Percentiles rank a stretch among this genome's conserved stretches.
Evolutionary conservation across 2,797 vertebrate species (phyloP).

Genomic region (Trematomus bernacchii): DNA sequence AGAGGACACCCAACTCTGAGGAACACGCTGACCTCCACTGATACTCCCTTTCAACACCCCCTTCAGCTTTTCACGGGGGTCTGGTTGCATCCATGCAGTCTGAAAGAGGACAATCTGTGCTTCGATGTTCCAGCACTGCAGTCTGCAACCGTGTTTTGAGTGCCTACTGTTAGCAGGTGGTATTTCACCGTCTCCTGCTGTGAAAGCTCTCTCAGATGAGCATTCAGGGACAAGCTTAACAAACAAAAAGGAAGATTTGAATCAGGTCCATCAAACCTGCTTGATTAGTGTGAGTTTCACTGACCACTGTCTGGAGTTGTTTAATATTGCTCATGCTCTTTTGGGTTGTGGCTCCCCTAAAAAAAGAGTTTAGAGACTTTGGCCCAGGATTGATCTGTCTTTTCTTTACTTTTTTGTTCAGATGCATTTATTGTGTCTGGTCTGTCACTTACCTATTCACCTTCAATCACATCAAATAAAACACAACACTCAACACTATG

Average conservation of each 20-base stretch:
- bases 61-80: slow-evolving; percentile 4
- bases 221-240: slow-evolving; percentile 22
- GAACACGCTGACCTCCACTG: slow-evolving; percentile 9
- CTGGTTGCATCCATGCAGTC: slow-evolving; percentile 6
- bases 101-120: slow-evolving; percentile 40
- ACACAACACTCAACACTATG: slow-evolving; percentile 12
- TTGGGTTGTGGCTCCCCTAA: slow-evolving; percentile 6
- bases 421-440: slow-evolving; percentile 3
- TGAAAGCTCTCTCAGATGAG: slow-evolving; percentile 38
- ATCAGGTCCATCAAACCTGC: slow-evolving; percentile 12
- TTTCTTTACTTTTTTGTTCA: slow-evolving; percentile 33
- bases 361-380: background rate
- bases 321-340: background rate
- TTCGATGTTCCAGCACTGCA: slow-evolving; percentile 35
- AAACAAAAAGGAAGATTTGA: slow-evolving; percentile 15
- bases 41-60: background rate
- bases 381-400: background rate
- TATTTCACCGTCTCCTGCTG: slow-evolving; percentile 9
- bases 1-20: slow-evolving; percentile 87
- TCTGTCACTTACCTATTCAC: background rate
- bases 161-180: slow-evolving; percentile 63
- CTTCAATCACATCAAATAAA: slow-evolving; percentile 16
- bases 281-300: slow-evolving; percentile 11
- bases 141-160: slow-evolving; percentile 59
- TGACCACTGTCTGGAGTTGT: background rate